Evolutionary conservation across 2,797 vertebrate genomes (phyloP), one percentile per base, ranked within the genome.

Genomic region (Tenualosa thibaudeaui): DNA sequence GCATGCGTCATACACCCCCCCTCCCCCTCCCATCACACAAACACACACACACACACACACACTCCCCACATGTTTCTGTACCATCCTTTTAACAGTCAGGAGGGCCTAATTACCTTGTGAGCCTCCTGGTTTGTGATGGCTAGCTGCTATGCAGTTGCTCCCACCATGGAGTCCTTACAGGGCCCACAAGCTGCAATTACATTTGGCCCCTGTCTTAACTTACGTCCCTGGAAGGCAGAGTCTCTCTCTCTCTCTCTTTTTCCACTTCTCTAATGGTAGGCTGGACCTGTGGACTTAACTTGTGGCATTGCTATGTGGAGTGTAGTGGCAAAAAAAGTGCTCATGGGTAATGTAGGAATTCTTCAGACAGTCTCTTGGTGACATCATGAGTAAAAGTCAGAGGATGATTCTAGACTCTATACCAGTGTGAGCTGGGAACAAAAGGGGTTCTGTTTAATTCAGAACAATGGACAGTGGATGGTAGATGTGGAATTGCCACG

Each of bases 301-400:
- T 22, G 53, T 58, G 56, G 5, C 5, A 12, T 75, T 75, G 68
- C 68, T 75, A 43, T 75, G 71, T 78, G 17, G 40, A 78, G 17
- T 15, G 40, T 43, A 40, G 71, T 78, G 40, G 7, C 37, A n/a
- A 65, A 60, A 31, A 71, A 82, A 15, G n/a, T 31, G 24, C 81
- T 85, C 86, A 81, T 81, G 86, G 81, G 50, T 86, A 82, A 86
- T 89, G 81, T 85, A 82, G 86, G 84, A 85, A 65, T 86, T 85
- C 84, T 12, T 53, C 82, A 53, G 82, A 26, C n/a, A 49, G 53
- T 24, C 8, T 50, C 56, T 19, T 43, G 40, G 71, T 78, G 71
- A 78, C 71, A 46, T 62, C 81, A 51, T 85, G 54, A 51, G 49
- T 53, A 22, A 10, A 51, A 56, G 83, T 58, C 65, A 31, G 65